These are phyloP conservation scores for Clupea harengus DNA, from an alignment of 2,113 vertebrate species.

Conservation along the genomic window DNA sequence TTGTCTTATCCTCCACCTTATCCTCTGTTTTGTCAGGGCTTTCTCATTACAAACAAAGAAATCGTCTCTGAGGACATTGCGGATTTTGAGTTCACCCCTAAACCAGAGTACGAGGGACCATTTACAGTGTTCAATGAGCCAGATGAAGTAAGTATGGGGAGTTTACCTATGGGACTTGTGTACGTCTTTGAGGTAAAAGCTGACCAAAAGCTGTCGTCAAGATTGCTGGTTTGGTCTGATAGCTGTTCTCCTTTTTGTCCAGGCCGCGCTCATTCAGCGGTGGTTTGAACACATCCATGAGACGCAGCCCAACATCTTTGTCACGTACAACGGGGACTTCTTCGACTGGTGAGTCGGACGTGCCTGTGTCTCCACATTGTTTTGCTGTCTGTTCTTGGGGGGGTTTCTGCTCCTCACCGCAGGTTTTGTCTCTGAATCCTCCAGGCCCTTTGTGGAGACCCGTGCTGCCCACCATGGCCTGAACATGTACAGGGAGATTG, in stretches of 20 bases:
- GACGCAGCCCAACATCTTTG: conserved; percentile 91
- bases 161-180: background rate
- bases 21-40: conserved; percentile 74
- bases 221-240: background rate
- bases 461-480: conserved; percentile 84
- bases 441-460: conserved; percentile 92
- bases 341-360: conserved; percentile 90
- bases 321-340: conserved; percentile 97
- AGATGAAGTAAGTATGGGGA: conserved; percentile 77
- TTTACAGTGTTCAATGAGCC: conserved; percentile 96
- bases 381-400: background rate
- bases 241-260: conserved; percentile 32
- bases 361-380: background rate
- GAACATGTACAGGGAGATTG: conserved; percentile 88
- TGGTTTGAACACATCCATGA: conserved; percentile 96
- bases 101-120: conserved; percentile 94
- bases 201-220: too few species aligned
- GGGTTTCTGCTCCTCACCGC: too few species aligned
- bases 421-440: background rate
- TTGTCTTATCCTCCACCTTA: background rate
- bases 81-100: conserved; percentile 98
- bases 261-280: conserved; percentile 89
- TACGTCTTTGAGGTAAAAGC: too few species aligned
- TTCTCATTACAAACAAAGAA: conserved; percentile 96
- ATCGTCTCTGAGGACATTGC: conserved; percentile 97